Base-by-base conservation (phyloP, 2,888 invertebrate species). In the Caenorhabditis imperialis region DNA sequence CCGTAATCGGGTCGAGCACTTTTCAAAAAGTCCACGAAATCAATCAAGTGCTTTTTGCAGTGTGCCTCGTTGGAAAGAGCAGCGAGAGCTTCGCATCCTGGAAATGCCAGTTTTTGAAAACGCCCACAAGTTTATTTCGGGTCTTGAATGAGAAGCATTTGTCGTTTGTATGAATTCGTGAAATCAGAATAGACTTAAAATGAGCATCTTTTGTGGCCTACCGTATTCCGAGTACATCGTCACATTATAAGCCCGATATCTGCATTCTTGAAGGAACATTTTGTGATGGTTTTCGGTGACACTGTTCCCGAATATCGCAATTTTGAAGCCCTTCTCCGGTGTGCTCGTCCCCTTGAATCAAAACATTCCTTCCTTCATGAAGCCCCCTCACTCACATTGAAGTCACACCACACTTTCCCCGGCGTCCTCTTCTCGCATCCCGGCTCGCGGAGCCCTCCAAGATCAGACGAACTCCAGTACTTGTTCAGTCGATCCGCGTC, bases 231-330 rank as follows among this genome's bases (percentile, higher is more conserved):
- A 61, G 35, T 63, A 45, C 54, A 63, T n/a, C 18, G 5, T 6
- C 1, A 54, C 38, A 4, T 14, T 14, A 1, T 38, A 5, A 18
- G 54, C 54, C 27, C 18, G 7, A 2, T 22, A 7, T 5, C 20
- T 3, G 35, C 54, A 54, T 22, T 37, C 38, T 23, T 72, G 48
- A 27, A 72, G 54, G 23, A 73, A 50, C 53, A 73, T 38, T 37
- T 57, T 33, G 14, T 51, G 60, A 20, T 54, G 30, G 27, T 72
- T 72, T 7, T 47, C 18, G 6, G 45, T 37, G 25, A 45, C 63
- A 37, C 72, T 72, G 40, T 75, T 75, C 14, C 75, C 75, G 3
- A 70, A 22, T 7, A 75, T 18, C 3, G 58, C 44, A 14, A 65
- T 20, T 50, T 65, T 65, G 48, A 54, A 63, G 10, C 62, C 62